A percentile compares a stretch with the other conserved stretches of the same genome.
Evolutionary conservation across 2,113 vertebrate species (phyloP).

Genomic region (Platycercus adscitus): DNA sequence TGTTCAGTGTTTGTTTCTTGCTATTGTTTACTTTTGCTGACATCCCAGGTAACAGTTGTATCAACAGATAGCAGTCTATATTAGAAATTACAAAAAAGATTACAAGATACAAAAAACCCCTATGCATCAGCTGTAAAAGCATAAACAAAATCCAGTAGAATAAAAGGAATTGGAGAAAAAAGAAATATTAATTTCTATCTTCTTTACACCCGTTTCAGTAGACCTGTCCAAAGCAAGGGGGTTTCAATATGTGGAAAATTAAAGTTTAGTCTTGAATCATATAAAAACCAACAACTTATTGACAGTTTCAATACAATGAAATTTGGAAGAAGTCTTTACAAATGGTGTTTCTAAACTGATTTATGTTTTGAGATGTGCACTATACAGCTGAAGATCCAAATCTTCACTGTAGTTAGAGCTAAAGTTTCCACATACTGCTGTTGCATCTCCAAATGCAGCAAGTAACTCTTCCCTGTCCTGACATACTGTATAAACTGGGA

Average conservation of each 20-base stretch:
- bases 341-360: neutral
- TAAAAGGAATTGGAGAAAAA: neutral
- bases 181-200: neutral
- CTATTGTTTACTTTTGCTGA: neutral
- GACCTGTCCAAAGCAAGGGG: neutral
- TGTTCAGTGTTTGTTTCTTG: neutral
- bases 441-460: neutral
- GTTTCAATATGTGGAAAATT: neutral
- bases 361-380: neutral
- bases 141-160: neutral
- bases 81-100: neutral
- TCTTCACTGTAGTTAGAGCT: neutral
- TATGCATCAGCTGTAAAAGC: neutral
- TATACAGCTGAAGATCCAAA: neutral
- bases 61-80: neutral
- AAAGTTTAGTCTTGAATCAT: neutral
- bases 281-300: neutral
- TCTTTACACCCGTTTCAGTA: neutral
- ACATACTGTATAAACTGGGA: neutral
- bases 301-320: neutral
- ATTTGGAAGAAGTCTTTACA: neutral
- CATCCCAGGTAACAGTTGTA: neutral
- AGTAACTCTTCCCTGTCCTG: neutral
- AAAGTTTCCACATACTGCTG: neutral
- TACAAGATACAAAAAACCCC: neutral